Conservation (phyloP, 2,888 invertebrate species). For the Tigriopus californicus region DNA sequence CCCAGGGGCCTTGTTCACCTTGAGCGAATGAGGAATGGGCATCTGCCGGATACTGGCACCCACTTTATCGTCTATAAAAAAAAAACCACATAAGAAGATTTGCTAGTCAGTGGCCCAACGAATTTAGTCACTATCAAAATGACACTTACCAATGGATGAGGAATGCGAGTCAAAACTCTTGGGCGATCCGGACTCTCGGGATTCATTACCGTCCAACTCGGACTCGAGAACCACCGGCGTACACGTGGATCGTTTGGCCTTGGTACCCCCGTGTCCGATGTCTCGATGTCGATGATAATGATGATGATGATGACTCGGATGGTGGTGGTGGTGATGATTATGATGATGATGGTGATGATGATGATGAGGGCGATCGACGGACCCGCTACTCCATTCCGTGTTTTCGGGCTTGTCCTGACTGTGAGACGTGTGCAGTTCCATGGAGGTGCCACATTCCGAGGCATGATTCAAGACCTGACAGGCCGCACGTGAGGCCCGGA, state of each 20-base stretch:
- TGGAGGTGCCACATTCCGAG: slow-evolving; percentile 5
- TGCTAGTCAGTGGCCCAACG: too few species aligned
- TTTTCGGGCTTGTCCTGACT: background rate
- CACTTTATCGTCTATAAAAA: background rate
- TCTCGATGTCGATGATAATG: too few species aligned
- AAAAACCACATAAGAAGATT: background rate
- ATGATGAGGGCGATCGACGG: too few species aligned
- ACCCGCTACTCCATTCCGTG: background rate
- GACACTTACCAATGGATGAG: too few species aligned
- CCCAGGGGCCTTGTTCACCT: background rate
- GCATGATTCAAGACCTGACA: background rate
- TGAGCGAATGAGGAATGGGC: slow-evolving; percentile 21
- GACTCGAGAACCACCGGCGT: background rate
- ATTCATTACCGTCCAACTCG: slow-evolving; percentile 2
- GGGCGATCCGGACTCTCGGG: slow-evolving; percentile 6
- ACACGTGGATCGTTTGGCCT: background rate
- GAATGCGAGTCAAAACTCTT: background rate
- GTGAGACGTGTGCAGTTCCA: slow-evolving; percentile 12
- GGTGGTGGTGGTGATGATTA: too few species aligned
- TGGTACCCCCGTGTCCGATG: too few species aligned
- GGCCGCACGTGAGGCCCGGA: slow-evolving; percentile 22
- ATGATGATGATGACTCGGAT: too few species aligned
- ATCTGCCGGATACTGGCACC: slow-evolving; percentile 18
- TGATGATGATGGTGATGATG: too few species aligned
- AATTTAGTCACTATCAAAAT: too few species aligned